Evolutionary conservation across 2,888 invertebrate genomes (phyloP).

Genomic region (Apomyelois bistriatella): DNA sequence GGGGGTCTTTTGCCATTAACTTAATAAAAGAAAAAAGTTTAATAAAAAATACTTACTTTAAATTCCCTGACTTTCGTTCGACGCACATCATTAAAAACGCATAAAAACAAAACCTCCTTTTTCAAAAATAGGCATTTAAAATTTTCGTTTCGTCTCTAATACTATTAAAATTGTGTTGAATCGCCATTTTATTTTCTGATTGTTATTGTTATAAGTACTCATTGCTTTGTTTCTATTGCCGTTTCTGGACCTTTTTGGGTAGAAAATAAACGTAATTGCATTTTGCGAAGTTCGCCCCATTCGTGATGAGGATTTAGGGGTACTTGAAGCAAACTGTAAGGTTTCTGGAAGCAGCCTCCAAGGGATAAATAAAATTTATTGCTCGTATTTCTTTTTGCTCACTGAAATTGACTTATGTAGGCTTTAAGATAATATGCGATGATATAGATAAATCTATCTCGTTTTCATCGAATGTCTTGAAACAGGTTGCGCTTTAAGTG

Average conservation of each 20-base stretch:
- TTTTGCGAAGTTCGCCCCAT: not conserved
- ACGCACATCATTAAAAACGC: too few species aligned
- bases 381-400: conserved; percentile 28
- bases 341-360: conserved; percentile 19
- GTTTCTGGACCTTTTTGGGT: conserved; percentile 2
- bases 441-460: conserved; percentile 17
- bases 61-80: too few species aligned
- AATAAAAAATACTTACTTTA: too few species aligned
- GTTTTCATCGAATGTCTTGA: not conserved
- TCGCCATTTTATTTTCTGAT: conserved; percentile 2
- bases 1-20: too few species aligned
- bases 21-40: too few species aligned
- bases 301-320: conserved; percentile 11
- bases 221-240: conserved; percentile 5
- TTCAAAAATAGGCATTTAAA: too few species aligned
- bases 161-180: not conserved
- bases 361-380: conserved; percentile 32
- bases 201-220: not conserved
- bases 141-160: too few species aligned
- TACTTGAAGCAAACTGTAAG: conserved; percentile 2
- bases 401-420: conserved; percentile 26
- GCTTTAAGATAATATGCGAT: conserved; percentile 20
- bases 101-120: too few species aligned
- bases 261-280: conserved; percentile 9
- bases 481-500: too few species aligned